These are phyloP conservation scores for Zoanthus gigantus DNA, from an alignment of 92 coral and sea anemone genomes.

Conservation along the genomic window DNA sequence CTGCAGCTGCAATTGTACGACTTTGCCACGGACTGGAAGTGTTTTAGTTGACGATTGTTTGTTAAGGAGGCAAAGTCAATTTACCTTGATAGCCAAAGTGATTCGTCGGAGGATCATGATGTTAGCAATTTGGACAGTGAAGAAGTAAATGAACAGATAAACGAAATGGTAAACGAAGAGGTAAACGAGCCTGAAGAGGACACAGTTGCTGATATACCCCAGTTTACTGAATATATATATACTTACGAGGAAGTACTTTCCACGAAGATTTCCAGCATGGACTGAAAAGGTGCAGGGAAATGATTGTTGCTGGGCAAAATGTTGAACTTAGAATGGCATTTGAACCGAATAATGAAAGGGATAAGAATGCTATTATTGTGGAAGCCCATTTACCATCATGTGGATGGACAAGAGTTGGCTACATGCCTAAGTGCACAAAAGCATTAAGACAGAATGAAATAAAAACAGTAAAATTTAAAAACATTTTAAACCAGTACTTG, in stretches of 20 bases:
- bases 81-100: background rate
- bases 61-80: conserved; percentile 2
- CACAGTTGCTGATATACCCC: background rate
- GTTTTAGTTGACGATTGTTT: conserved; percentile 11
- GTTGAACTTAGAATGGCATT: conserved; percentile 11
- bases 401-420: too few species aligned
- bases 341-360: conserved; percentile 48
- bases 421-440: too few species aligned
- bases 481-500: too few species aligned
- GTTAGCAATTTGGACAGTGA: background rate
- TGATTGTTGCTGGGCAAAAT: background rate
- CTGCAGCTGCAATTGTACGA: conserved; percentile 12
- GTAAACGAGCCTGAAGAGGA: background rate
- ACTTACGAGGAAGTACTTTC: conserved; percentile 35
- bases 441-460: too few species aligned
- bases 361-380: conserved; percentile 37
- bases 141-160: background rate
- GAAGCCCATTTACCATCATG: too few species aligned
- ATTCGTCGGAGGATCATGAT: background rate
- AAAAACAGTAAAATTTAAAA: too few species aligned
- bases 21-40: conserved; percentile 16
- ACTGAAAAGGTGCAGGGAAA: conserved; percentile 33
- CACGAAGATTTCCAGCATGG: conserved; percentile 45
- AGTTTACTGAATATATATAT: conserved; percentile 44
- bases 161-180: background rate